Conservation (phyloP, 2,888 invertebrate genomes). For the Polia nebulosa region DNA sequence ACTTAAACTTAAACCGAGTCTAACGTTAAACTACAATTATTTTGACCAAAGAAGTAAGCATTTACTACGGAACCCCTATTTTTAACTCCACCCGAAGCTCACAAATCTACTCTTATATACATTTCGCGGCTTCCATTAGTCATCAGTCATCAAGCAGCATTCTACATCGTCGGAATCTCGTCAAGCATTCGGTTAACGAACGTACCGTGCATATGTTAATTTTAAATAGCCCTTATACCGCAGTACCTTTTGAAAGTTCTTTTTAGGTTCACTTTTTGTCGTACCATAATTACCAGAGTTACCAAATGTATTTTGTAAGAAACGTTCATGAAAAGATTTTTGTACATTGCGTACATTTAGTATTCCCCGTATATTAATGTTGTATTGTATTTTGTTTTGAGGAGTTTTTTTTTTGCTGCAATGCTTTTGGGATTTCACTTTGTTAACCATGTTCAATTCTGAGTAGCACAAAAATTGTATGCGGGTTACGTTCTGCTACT, state of each 20-base stretch:
- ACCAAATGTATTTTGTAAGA: conserved; percentile 11
- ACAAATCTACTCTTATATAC: conserved; percentile 29
- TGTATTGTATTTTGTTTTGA: background rate
- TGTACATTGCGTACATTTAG: background rate
- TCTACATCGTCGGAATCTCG: conserved; percentile 48
- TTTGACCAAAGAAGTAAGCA: background rate
- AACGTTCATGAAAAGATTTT: conserved; percentile 17
- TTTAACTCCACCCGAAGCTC: background rate
- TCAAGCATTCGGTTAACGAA: conserved; percentile 60
- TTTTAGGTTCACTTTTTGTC: conserved; percentile 33
- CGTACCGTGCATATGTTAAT: conserved; percentile 53
- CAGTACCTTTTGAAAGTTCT: conserved; percentile 37
- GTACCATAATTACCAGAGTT: conserved; percentile 30
- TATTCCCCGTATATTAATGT: too few relatives aligned
- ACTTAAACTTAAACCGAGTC: too few relatives aligned
- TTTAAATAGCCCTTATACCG: conserved; percentile 45
- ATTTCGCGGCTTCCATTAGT: conserved; percentile 44
- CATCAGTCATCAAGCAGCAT: conserved; percentile 53
- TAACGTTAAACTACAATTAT: background rate
- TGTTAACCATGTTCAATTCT: background rate
- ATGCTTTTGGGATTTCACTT: background rate
- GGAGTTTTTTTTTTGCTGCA: background rate
- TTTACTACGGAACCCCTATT: conserved; percentile 23
- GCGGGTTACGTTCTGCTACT: background rate
- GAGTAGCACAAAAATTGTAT: background rate